Conservation (phyloP, 2,797 vertebrate genomes). For the Petrocephalus sullivani region DNA sequence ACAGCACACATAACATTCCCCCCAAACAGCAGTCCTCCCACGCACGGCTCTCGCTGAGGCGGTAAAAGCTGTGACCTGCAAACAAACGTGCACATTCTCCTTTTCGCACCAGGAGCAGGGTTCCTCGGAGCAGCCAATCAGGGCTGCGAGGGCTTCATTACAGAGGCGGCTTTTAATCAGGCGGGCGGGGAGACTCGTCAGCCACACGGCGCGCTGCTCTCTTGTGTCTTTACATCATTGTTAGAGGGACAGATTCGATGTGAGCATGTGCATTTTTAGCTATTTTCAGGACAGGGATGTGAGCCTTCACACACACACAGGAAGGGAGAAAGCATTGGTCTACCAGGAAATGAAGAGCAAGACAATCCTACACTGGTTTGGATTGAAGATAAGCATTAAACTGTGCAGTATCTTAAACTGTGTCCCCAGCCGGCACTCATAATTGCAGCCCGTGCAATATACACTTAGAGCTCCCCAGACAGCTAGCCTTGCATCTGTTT, state of each 20-base stretch:
- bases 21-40: constrained; percentile 27
- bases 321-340: background rate
- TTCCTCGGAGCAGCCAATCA: background rate
- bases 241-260: constrained; percentile 10
- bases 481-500: constrained; percentile 14
- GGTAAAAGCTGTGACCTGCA: constrained; percentile 45
- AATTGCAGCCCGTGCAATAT: constrained; percentile 20
- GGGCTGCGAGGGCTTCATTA: background rate
- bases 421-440: background rate
- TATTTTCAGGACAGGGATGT: no score
- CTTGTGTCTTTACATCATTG: background rate
- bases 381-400: background rate
- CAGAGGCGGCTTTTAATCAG: background rate
- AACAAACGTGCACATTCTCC: constrained; percentile 21
- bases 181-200: background rate
- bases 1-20: background rate
- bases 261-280: no score
- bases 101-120: background rate
- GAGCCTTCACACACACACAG: background rate
- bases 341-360: background rate
- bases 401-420: background rate
- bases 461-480: background rate
- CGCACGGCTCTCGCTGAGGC: constrained; percentile 28
- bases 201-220: background rate
- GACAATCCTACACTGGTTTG: background rate